A percentile compares a stretch with the other conserved stretches of the same genome.
Conservation (phyloP, 2,113 vertebrate genomes). For the Mustela lutreola region DNA sequence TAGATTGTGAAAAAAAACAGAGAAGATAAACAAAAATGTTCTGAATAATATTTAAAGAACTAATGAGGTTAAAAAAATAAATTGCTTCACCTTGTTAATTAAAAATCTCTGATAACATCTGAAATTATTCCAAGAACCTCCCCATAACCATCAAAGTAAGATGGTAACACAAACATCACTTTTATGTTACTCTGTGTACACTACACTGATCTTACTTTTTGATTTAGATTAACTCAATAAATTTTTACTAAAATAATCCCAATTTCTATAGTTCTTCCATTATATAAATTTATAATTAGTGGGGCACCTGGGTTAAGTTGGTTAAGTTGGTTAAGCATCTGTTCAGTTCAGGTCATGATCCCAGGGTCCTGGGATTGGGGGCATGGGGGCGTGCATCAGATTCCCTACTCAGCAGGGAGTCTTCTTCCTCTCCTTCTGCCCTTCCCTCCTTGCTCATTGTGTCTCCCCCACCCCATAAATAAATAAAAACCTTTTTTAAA, state of each 20-base stretch:
- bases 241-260: slow-evolving; percentile 5
- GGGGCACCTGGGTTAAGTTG: background rate
- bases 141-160: background rate
- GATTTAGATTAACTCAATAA: background rate
- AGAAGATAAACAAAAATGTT: slow-evolving; percentile 1
- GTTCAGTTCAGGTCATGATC: background rate
- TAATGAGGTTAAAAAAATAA: background rate
- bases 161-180: background rate
- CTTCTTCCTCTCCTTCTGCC: background rate
- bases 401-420: background rate
- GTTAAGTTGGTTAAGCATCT: background rate
- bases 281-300: slow-evolving; percentile 22
- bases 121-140: background rate
- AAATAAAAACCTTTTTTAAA: background rate
- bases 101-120: slow-evolving; percentile 5
- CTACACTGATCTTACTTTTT: background rate
- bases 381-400: background rate
- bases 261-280: slow-evolving; percentile 28
- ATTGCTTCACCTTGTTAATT: background rate
- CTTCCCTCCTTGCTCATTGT: background rate
- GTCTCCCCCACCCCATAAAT: background rate
- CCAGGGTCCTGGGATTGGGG: background rate
- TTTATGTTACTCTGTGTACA: background rate
- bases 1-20: slow-evolving; percentile 29
- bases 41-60: slow-evolving; percentile 28